phyloP scores from a whole-genome alignment of 2,113 vertebrate species.

The Caranx ignobilis region DNA sequence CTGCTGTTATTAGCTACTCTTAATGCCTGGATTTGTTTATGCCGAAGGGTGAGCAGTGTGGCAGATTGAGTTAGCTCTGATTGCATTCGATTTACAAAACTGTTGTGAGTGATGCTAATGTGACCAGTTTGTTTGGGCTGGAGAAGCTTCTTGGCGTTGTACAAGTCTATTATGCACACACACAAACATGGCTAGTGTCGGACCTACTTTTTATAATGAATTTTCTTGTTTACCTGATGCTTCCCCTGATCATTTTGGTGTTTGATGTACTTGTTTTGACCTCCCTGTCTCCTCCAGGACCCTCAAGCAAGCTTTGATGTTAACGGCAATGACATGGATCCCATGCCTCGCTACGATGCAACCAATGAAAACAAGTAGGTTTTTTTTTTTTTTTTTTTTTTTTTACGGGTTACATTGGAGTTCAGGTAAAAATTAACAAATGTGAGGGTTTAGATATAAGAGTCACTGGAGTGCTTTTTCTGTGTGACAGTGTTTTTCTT shows the following conservation, averaged over 20 bases:
- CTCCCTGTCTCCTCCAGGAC: constrained; percentile 85
- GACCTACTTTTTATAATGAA: constrained; percentile 24
- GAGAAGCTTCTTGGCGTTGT: constrained; percentile 24
- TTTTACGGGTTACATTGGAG: not conserved
- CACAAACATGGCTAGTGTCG: not conserved
- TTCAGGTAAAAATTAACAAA: constrained; percentile 3
- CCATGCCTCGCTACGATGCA: constrained; percentile 98
- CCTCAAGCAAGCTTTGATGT: constrained; percentile 97
- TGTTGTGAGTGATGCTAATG: constrained; percentile 52
- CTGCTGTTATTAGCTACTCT: constrained; percentile 57
- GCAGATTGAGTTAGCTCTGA: constrained; percentile 56
- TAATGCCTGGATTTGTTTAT: constrained; percentile 70
- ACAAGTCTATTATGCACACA: constrained; percentile 10
- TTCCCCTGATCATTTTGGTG: not conserved
- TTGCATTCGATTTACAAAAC: constrained; percentile 68
- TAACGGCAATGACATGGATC: constrained; percentile 97
- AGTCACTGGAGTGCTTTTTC: constrained; percentile 3
- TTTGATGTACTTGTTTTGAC: constrained; percentile 34
- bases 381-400: not conserved
- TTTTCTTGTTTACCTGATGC: constrained; percentile 13
- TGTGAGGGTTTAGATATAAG: constrained; percentile 9
- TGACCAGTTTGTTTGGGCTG: constrained; percentile 51
- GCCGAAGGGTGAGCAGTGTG: constrained; percentile 42
- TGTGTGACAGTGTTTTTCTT: constrained; percentile 7
- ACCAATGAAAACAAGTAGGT: constrained; percentile 99